Evolutionary conservation across 2,888 invertebrate species (phyloP), one percentile per base, ranked within the genome.

Genomic region (Pycnomerus fuliginosus): DNA sequence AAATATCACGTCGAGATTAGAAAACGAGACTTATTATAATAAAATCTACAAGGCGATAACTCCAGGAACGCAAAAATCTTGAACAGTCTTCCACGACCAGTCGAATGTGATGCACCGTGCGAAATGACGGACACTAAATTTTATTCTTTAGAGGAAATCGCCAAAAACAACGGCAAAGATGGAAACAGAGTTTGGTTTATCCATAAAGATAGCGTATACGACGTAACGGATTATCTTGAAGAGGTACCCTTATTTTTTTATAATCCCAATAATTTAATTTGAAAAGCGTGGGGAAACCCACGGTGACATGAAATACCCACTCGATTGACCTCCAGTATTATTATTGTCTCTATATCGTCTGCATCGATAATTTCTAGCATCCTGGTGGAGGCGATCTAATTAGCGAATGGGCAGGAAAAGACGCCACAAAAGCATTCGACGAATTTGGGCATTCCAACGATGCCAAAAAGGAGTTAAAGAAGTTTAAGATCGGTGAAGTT

Each of bases 401-500:
- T 20, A 56, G 71, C 12, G 86, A 85, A 53, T 80, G 76, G 33
- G 85, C 81, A 0, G 87, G 87, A 7, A 78, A 71, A 55, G 85
- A 87, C 65, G 78, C 77, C 2, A 84, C 84, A 0, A 76, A 74
- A 47, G 81, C 75, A 0, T 87, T 84, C 65, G 77, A 83, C 15
- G 77, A 81, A 17, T 76, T 75, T 1, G 86, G 84, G 0, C 88
- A 87, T 71, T 81, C 84, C 0, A 61, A 74, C 0, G 84, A 85
- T 61, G 85, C 87, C 0, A 72, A 69, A 33, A 70, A 64, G 14
- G 71, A 79, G 17, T 55, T 87, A 40, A 76, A 76, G 58, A 73
- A 76, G 42, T 78, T 71, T 55, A 83, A 82, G 71, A 79, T 87
- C 30, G 87, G 87, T 8, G 80, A 82, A 61, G 59, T 87, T 2